phyloP scores from a whole-genome alignment of 2,797 vertebrate species.

The Phrynocephalus forsythii region DNA sequence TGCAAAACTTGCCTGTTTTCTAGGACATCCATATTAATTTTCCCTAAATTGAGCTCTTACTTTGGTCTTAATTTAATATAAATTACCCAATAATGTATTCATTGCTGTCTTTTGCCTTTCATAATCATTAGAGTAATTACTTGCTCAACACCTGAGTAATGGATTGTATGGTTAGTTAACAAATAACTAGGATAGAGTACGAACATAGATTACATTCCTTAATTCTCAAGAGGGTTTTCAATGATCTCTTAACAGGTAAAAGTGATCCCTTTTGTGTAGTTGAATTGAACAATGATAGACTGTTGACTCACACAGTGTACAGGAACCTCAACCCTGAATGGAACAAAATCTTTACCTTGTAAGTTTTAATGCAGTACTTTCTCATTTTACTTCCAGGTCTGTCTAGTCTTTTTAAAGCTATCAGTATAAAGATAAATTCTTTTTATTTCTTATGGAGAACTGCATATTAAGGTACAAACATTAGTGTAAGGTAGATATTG shows the following conservation, averaged over 20 bases:
- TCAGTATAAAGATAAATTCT: background rate
- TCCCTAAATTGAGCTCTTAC: background rate
- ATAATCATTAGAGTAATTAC: background rate
- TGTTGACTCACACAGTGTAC: constrained; percentile 96
- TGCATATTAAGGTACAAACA: background rate
- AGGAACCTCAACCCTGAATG: constrained; percentile 98
- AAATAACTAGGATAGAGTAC: constrained; percentile 35
- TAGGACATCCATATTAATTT: background rate
- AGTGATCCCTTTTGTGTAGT: constrained; percentile 98
- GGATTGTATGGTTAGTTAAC: constrained; percentile 32
- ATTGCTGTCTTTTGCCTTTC: background rate
- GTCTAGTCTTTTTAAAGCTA: constrained; percentile 1
- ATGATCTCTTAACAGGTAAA: constrained; percentile 85
- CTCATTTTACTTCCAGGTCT: background rate
- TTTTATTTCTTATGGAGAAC: constrained; percentile 2
- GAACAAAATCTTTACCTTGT: constrained; percentile 99
- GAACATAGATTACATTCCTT: background rate
- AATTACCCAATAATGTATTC: background rate
- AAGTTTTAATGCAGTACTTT: constrained; percentile 75
- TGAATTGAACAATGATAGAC: constrained; percentile 95
- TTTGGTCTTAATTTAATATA: background rate
- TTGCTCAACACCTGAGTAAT: background rate
- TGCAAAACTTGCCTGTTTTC: background rate
- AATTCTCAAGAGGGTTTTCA: constrained; percentile 30
- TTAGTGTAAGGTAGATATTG: background rate